Percentiles rank a stretch among this genome's conserved stretches.
Evolutionary conservation across 2,113 vertebrate genomes (phyloP).

Genomic region (Dunckerocampus dactyliophorus): DNA sequence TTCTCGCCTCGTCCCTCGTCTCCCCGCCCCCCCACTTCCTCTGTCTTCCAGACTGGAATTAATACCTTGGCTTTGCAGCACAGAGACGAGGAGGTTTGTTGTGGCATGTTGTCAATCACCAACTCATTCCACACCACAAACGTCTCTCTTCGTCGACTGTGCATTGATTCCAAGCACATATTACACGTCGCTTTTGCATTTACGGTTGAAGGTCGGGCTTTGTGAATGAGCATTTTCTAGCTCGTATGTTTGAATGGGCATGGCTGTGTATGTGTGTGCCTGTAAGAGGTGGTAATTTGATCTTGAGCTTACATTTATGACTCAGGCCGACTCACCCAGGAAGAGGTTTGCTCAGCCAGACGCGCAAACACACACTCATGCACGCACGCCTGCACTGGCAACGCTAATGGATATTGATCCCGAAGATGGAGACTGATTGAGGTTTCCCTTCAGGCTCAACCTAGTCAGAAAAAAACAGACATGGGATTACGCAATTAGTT

Average conservation of each 20-base stretch:
- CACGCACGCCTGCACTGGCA: conserved; percentile 5
- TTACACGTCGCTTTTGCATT: conserved; percentile 23
- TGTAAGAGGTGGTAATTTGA: conserved; percentile 47
- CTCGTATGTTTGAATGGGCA: conserved; percentile 39
- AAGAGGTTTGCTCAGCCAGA: conserved; percentile 34
- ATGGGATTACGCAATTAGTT: background rate
- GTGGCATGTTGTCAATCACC: conserved; percentile 60
- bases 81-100: conserved; percentile 53
- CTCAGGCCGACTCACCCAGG: conserved; percentile 57
- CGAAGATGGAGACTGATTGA: conserved; percentile 64
- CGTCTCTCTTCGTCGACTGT: conserved; percentile 40
- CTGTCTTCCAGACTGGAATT: conserved; percentile 48
- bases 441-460: conserved; percentile 56
- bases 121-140: conserved; percentile 35
- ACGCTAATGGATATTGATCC: conserved; percentile 71
- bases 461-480: conserved; percentile 38
- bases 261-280: conserved; percentile 30
- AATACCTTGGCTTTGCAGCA: conserved; percentile 34
- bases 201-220: background rate
- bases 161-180: conserved; percentile 29
- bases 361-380: conserved; percentile 10
- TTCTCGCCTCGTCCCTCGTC: background rate
- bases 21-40: background rate
- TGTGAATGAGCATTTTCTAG: conserved; percentile 45
- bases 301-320: conserved; percentile 59